Conservation (phyloP, 2,888 invertebrate genomes). For the Actias luna region DNA sequence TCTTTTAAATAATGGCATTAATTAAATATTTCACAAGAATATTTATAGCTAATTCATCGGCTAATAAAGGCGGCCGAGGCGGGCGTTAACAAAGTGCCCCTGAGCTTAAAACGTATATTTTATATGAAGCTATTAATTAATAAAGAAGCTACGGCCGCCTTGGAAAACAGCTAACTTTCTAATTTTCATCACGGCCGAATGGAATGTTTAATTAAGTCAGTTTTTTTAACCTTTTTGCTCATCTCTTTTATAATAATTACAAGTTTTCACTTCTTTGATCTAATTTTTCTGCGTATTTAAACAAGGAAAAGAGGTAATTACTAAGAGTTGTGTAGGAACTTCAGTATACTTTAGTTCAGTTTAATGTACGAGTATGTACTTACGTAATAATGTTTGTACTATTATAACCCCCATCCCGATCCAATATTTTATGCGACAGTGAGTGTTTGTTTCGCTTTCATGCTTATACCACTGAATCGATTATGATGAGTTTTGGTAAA, state of each 20-base stretch:
- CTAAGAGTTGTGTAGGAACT: background rate
- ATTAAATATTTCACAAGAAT: slow-evolving; percentile 21
- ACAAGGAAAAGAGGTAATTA: slow-evolving; percentile 9
- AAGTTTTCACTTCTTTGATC: slow-evolving; percentile 50
- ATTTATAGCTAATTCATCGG: slow-evolving; percentile 25
- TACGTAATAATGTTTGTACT: too few relatives aligned
- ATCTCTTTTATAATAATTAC: slow-evolving; percentile 44
- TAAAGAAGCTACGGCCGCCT: slow-evolving; percentile 37
- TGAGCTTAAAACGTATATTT: slow-evolving; percentile 35
- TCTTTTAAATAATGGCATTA: background rate
- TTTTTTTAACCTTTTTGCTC: slow-evolving; percentile 36
- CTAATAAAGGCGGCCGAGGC: slow-evolving; percentile 21
- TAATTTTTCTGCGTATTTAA: slow-evolving; percentile 31
- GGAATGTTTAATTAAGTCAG: slow-evolving; percentile 50
- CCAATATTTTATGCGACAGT: too few relatives aligned
- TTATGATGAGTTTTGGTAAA: too few relatives aligned
- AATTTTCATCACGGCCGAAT: slow-evolving; percentile 45
- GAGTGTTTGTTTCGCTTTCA: too few relatives aligned
- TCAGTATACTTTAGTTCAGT: background rate
- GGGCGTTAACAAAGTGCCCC: slow-evolving; percentile 25
- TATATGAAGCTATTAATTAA: slow-evolving; percentile 51
- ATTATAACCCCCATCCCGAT: too few relatives aligned
- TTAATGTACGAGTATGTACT: background rate
- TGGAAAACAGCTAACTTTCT: slow-evolving; percentile 44
- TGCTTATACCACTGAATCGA: too few relatives aligned